Evolutionary conservation across 2,797 vertebrate species (phyloP).

Genomic region (Darevskia nairensis): DNA sequence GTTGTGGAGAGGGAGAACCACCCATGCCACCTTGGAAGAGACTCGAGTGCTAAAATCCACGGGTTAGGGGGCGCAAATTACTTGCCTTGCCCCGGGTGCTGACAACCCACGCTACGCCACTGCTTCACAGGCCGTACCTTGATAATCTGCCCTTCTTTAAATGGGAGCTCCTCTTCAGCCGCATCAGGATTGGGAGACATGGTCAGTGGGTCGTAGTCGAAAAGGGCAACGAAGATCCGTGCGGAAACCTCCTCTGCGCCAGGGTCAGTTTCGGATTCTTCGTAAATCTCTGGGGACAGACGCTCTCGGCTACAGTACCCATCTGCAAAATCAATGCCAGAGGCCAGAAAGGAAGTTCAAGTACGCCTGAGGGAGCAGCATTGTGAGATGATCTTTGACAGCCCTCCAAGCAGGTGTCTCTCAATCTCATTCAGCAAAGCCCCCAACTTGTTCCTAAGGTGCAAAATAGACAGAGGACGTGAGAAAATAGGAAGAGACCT

Average conservation of each 20-base stretch:
- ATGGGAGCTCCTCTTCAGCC: conserved; percentile 95
- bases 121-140: conserved; percentile 87
- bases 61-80: too few relatives aligned
- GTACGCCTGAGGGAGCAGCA: accelerated
- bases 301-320: conserved; percentile 85
- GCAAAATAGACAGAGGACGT: background rate
- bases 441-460: background rate
- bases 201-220: conserved; percentile 95
- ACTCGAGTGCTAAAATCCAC: too few relatives aligned
- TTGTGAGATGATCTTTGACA: background rate
- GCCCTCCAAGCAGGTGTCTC: accelerated
- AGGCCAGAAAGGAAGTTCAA: conserved; percentile 28
- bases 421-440: background rate
- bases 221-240: conserved; percentile 96
- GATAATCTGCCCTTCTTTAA: conserved; percentile 98
- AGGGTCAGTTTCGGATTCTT: conserved; percentile 87
- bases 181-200: conserved; percentile 99
- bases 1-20: too few relatives aligned
- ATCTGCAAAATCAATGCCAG: conserved; percentile 79
- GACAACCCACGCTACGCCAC: too few relatives aligned
- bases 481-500: background rate
- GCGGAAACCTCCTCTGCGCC: conserved; percentile 83
- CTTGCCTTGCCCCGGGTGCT: too few relatives aligned
- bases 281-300: conserved; percentile 89
- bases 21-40: too few relatives aligned